Evolutionary conservation across 2,888 invertebrate genomes (phyloP), one percentile per base, ranked within the genome.

Genomic region (Anorthoa munda): DNA sequence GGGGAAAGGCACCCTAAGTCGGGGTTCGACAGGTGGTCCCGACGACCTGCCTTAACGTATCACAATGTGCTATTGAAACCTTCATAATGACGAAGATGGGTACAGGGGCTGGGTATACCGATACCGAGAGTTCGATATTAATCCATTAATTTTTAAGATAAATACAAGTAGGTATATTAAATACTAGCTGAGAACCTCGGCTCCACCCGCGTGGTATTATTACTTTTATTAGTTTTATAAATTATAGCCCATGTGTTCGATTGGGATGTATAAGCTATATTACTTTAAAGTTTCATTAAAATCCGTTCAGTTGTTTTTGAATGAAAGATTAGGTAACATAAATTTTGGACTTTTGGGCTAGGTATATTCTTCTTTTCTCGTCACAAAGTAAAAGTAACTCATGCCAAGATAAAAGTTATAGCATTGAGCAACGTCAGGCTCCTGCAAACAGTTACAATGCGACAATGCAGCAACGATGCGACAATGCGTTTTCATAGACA

Each of bases 11-110:
- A 11, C 7, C 65, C 39, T 55, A 64, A 65, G n/a, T 65, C 61
- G 55, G 60, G 60, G 31, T 50, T 31, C 50, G 69, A 56, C 23
- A 68, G 59, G 53, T 55, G 68, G 23, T 18, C 39, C 45, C 45
- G 4, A 48, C n/a, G 4, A 65, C 12, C 31, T 61, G 39, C 26
- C 51, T 53, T 23, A 51, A 64, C 15, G 21, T 31, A 50, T 74
- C 75, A 67, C 55, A 67, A 81, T 80, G 50, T 60, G 50, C 18
- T 50, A 81, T 81, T 59, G 55, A 39, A 67, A 75, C 46, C 50
- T 46, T 67, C 48, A 75, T 23, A 60, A 68, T 56, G 39, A 17
- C 45, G 17, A 56, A 17, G 55, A 55, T 51, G 63, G 63, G 48
- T n/a, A 45, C 45, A 77, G 26, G 59, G 70, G 60, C 39, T 48